A percentile compares a stretch with the other conserved stretches of the same genome.
phyloP scores from a whole-genome alignment of 2,888 invertebrate genomes.

The Pristionchus entomophagus region DNA sequence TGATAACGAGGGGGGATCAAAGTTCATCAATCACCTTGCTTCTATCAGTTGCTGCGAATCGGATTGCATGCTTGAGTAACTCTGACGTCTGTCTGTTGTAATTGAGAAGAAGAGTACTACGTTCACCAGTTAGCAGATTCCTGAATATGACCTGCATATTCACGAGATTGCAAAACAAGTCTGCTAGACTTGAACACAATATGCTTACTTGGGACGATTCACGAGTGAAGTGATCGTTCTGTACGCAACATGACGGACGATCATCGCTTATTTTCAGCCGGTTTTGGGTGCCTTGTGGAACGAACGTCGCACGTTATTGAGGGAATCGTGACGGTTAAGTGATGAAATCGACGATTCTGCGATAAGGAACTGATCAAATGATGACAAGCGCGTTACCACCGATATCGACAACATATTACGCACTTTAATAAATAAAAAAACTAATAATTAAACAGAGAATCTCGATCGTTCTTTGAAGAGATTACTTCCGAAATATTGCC shows the following conservation, averaged over 20 bases:
- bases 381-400: too few species aligned
- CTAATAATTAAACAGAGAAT: conserved; percentile 1
- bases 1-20: background rate
- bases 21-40: conserved; percentile 51
- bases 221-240: background rate
- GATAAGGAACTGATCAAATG: background rate
- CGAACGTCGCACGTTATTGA: background rate
- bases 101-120: background rate
- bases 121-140: background rate
- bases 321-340: conserved; percentile 26
- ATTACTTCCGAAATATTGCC: too few species aligned
- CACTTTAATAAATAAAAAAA: too few species aligned
- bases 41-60: conserved; percentile 53
- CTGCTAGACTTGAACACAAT: background rate
- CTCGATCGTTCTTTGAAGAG: background rate
- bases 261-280: background rate
- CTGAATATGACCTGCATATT: background rate
- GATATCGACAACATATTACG: background rate
- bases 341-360: conserved; percentile 9
- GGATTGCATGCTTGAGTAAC: conserved; percentile 33
- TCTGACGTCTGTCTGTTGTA: conserved; percentile 17
- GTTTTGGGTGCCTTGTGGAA: background rate
- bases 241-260: conserved; percentile 40
- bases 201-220: background rate
- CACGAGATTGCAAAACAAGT: background rate